Conservation (phyloP, 92 coral and sea anemone genomes). For the Palythoa grandiflora region DNA sequence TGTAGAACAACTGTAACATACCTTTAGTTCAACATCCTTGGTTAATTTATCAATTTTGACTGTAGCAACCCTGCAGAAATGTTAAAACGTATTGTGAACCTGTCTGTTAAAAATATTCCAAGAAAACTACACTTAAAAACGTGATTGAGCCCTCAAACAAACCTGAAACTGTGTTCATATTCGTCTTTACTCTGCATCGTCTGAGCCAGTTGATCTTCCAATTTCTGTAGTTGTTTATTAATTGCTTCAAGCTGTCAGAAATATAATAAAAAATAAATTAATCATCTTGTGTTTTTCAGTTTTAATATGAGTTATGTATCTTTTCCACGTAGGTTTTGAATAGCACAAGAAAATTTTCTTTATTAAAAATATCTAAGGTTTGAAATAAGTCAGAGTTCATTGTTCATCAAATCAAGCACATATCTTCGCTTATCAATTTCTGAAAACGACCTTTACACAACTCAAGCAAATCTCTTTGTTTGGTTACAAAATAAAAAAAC, state of each 20-base stretch:
- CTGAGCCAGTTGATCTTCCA: conserved; percentile 78
- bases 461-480: too few species aligned
- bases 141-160: not conserved
- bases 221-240: conserved; percentile 68
- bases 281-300: too few species aligned
- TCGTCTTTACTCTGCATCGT: conserved; percentile 86
- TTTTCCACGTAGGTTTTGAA: too few species aligned
- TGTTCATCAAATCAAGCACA: too few species aligned
- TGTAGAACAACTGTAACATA: conserved; percentile 17
- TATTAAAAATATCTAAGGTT: too few species aligned
- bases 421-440: too few species aligned
- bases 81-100: not conserved
- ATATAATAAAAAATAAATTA: not conserved
- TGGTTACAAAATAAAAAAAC: too few species aligned
- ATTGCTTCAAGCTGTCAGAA: conserved; percentile 72
- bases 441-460: too few species aligned
- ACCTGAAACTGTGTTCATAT: conserved; percentile 89
- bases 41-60: conserved; percentile 89
- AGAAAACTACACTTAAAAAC: not conserved
- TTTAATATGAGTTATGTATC: too few species aligned
- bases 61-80: conserved; percentile 65
- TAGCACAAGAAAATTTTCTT: too few species aligned
- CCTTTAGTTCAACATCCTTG: conserved; percentile 94
- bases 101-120: too few species aligned
- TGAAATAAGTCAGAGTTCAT: too few species aligned